Evolutionary conservation across 1,140 invertebrate genomes (phyloP), one percentile per base, ranked within the genome.

Genomic region (Coelopa frigida): DNA sequence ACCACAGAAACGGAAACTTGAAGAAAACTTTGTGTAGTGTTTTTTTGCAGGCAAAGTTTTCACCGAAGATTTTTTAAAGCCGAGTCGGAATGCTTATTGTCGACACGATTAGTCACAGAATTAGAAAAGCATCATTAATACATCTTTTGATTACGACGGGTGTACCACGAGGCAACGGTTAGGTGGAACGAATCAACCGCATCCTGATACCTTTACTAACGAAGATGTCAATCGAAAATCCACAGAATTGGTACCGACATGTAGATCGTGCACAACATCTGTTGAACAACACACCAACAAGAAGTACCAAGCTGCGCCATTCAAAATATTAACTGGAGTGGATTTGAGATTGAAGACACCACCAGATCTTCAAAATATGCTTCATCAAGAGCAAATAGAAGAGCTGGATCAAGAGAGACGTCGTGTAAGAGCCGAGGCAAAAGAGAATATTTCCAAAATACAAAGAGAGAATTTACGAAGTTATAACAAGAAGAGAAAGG

Each of bases 131-230:
- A n/a, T n/a, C n/a, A n/a, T n/a, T n/a, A n/a, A n/a, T n/a, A 46
- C 10, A 56, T 63, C 15, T 44, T 0, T 12, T 44, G 5, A 59
- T 51, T 15, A 52, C 57, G 0, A 59, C 57, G 1, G 52, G 51
- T 12, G 14, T 54, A 3, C 52, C 53, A 10, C 20, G 39, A 6
- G 49, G 32, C 0, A 60, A 60, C 37, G 56, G 54, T 0, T 51
- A 59, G 42, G 51, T 61, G 2, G 59, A 64, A 36, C 32, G 54
- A 2, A 24, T 56, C 0, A 50, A 58, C 38, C n/a, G 49, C n/a
- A 50, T 48, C 4, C 44, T 61, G 3, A 54, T 53, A 18, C 44
- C 51, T 8, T 29, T 61, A 3, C 37, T 63, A 11, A 41, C 55
- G 0, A 62, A 59, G 37, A 12, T 61, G 24, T 45, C 46, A 5